Percentiles rank a stretch among this genome's conserved stretches.
These are phyloP conservation scores for Gymnoscelis rufifasciata DNA, from an alignment of 2,888 invertebrate species.

Conservation along the genomic window DNA sequence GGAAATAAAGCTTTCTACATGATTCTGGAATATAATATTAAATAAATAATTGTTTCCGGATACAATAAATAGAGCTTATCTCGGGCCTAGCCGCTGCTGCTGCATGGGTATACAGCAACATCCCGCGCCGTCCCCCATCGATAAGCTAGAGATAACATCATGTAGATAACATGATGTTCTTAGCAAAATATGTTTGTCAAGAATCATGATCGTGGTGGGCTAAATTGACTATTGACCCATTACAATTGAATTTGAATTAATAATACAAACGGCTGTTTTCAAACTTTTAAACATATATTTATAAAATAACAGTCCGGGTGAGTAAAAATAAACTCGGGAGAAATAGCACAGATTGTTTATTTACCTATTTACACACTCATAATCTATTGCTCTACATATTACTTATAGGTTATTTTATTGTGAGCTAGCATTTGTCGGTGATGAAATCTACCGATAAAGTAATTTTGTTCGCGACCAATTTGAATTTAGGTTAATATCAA, in stretches of 20 bases:
- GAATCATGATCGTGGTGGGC: conserved; percentile 13
- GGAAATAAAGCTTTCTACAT: conserved; percentile 9
- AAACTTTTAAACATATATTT: background rate
- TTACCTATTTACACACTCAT: too few relatives aligned
- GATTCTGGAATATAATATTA: background rate
- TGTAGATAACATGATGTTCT: conserved; percentile 6
- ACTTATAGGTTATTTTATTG: too few relatives aligned
- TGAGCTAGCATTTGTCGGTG: conserved; percentile 11
- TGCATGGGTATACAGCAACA: too few relatives aligned
- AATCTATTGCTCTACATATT: too few relatives aligned
- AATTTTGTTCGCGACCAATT: conserved; percentile 8
- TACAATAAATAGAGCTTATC: too few relatives aligned
- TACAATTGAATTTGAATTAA: too few relatives aligned
- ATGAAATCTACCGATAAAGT: conserved; percentile 14
- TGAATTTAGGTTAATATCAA: conserved; percentile 12
- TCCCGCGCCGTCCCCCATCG: too few relatives aligned
- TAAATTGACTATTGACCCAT: too few relatives aligned
- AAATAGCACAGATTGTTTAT: background rate
- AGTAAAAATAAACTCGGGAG: background rate
- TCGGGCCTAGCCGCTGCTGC: too few relatives aligned
- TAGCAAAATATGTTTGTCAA: conserved; percentile 10
- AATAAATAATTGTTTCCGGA: too few relatives aligned
- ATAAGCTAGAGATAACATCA: too few relatives aligned
- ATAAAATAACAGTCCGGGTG: background rate
- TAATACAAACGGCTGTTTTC: too few relatives aligned